These are phyloP conservation scores for Saccostrea cuccullata DNA, from an alignment of 1,140 invertebrate species.

Conservation along the genomic window DNA sequence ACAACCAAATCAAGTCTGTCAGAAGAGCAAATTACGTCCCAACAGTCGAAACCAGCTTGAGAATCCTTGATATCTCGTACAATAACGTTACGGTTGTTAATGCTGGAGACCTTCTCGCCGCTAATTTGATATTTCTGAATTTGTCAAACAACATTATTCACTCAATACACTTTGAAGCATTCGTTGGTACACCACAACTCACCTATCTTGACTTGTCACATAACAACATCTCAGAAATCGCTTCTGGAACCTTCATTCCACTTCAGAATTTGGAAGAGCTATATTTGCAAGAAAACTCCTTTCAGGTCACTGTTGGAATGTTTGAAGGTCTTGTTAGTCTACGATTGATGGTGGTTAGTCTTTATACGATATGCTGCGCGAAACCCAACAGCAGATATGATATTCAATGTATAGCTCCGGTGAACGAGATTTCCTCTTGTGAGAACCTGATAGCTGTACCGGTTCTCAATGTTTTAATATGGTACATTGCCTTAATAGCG, in stretches of 20 bases:
- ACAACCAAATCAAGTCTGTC: neutral
- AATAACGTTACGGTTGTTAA: neutral
- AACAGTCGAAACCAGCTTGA: neutral
- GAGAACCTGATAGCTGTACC: constrained; percentile 82
- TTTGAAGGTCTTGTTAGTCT: neutral
- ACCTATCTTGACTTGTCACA: neutral
- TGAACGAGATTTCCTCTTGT: constrained; percentile 82
- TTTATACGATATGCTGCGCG: constrained; percentile 81
- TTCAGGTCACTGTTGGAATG: neutral
- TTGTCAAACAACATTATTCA: neutral
- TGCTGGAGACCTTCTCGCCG: neutral
- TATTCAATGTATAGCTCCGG: constrained; percentile 77
- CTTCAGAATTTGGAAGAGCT: neutral
- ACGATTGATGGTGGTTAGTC: constrained; percentile 69
- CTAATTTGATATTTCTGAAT: neutral
- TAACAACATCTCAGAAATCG: neutral
- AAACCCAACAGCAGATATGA: constrained; percentile 69
- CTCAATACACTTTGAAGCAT: neutral
- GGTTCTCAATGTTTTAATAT: constrained; percentile 82
- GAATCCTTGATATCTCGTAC: neutral
- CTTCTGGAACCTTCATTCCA: neutral
- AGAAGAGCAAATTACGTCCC: neutral
- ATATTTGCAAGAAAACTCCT: neutral
- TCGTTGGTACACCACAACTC: neutral
- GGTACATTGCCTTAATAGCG: constrained; percentile 84